These are phyloP conservation scores for Luidia sarsii DNA, from an alignment of 53 echinoderm and acorn worm genomes.

Conservation along the genomic window DNA sequence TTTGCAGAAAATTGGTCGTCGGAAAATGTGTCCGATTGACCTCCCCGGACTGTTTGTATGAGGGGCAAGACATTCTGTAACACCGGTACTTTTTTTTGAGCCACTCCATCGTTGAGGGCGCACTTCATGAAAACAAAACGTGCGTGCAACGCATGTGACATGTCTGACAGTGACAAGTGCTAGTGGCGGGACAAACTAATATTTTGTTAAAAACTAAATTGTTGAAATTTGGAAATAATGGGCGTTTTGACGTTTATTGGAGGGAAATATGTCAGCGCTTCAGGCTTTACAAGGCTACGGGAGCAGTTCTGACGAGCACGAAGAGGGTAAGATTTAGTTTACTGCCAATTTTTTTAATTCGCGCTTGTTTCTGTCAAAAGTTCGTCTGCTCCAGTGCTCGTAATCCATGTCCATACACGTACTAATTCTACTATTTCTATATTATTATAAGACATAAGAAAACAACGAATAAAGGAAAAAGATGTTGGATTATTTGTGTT, in stretches of 20 bases:
- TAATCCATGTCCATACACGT: neutral
- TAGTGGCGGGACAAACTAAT: neutral
- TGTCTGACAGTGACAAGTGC: neutral
- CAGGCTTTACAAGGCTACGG: slow-evolving; percentile 34
- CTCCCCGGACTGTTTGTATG: no score
- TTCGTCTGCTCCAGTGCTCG: neutral
- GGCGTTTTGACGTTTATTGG: neutral
- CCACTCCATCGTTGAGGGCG: no score
- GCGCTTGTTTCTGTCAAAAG: neutral
- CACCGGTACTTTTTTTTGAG: no score
- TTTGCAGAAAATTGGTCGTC: no score
- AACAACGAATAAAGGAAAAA: no score
- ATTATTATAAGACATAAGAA: neutral
- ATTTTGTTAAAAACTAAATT: neutral
- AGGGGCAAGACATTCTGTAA: no score
- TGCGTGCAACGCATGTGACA: no score
- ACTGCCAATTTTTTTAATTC: neutral
- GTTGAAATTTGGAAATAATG: neutral
- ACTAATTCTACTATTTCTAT: neutral
- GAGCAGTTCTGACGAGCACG: slow-evolving; percentile 22
- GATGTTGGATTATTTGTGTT: no score
- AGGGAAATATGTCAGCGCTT: slow-evolving; percentile 21
- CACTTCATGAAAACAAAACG: no score
- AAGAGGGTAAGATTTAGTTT: slow-evolving; percentile 1
- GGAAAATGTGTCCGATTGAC: no score